Base-by-base conservation (phyloP, 2,113 vertebrate genomes). In the Etheostoma spectabile region DNA sequence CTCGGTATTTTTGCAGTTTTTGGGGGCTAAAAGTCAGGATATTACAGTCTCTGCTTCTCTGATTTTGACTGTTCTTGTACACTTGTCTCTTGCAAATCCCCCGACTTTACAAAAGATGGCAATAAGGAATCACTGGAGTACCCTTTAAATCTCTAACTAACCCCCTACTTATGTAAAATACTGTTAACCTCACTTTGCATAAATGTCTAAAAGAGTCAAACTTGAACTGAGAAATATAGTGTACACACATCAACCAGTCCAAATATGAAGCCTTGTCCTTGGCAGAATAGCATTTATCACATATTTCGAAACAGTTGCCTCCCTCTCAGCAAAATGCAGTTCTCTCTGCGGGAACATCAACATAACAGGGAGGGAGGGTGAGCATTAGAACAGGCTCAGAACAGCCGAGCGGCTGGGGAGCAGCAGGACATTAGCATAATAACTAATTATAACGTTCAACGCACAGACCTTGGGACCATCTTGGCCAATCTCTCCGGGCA, bases 391-490 rank as follows among this genome's bases (percentile, higher is more conserved):
- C 24, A 48, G 76, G 61, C 80, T 61, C 62, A 87, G 85, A 83
- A 76, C 33, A 89, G 56, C 57, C 33, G 2, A 70, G 69, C 0
- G 24, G 64, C 77, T 68, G 51, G 81, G 88, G 82, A 86, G 82
- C 30, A 33, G 77, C 83, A 53, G 61, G 1, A 6, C 55, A 93
- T 92, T 92, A 88, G 86, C 86, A 91, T 93, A 88, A 93, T 90
- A 84, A 84, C 85, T 79, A 84, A 89, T 88, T 89, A 86, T 76
- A 89, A 89, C 80, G 75, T 81, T 89, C 67, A 89, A 74, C 65
- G 66, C 59, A 92, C 92, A 86, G 77, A 95, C 95, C 94, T 95
- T 93, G 80, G 91, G 91, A 84, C 95, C 94, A 13, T 86, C 90
- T 56, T 14, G 92, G 76, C 95, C 94, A 10, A 86, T 82, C 66